These are phyloP conservation scores for Pycnomerus fuliginosus DNA, from an alignment of 2,888 invertebrate genomes.

Conservation along the genomic window DNA sequence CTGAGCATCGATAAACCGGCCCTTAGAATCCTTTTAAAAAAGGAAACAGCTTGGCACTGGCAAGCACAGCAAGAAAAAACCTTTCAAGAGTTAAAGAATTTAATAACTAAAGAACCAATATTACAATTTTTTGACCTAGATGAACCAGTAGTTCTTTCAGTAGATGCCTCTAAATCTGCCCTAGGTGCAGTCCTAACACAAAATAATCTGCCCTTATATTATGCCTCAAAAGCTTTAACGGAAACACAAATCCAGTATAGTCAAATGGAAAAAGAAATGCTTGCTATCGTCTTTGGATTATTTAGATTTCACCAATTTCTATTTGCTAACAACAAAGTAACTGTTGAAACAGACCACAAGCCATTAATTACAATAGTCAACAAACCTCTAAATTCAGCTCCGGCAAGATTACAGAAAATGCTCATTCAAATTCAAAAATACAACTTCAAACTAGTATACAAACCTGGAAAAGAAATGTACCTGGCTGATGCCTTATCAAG, in stretches of 20 bases:
- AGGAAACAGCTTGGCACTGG: no score
- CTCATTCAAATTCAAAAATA: constrained; percentile 4
- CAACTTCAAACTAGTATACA: constrained; percentile 8
- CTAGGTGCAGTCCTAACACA: no score
- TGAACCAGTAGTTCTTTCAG: not conserved
- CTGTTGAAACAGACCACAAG: constrained; percentile 27
- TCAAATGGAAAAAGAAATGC: constrained; percentile 43
- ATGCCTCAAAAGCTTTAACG: constrained; percentile 39
- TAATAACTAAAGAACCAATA: not conserved
- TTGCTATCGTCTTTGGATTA: constrained; percentile 41
- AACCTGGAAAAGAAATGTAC: constrained; percentile 14
- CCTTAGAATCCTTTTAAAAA: no score
- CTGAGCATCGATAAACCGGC: no score
- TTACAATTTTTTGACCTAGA: not conserved
- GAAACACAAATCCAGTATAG: constrained; percentile 35
- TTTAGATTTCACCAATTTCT: constrained; percentile 42
- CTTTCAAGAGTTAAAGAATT: not conserved
- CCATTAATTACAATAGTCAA: constrained; percentile 19
- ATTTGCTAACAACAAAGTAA: constrained; percentile 31
- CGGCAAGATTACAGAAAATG: constrained; percentile 11
- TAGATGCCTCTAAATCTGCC: not conserved
- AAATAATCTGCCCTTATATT: constrained; percentile 41
- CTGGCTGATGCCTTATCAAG: constrained; percentile 7
- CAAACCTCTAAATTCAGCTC: constrained; percentile 6
- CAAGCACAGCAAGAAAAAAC: not conserved